These are phyloP conservation scores for Ectropis crepuscularia DNA, from an alignment of 2,888 invertebrate genomes.

Conservation along the genomic window DNA sequence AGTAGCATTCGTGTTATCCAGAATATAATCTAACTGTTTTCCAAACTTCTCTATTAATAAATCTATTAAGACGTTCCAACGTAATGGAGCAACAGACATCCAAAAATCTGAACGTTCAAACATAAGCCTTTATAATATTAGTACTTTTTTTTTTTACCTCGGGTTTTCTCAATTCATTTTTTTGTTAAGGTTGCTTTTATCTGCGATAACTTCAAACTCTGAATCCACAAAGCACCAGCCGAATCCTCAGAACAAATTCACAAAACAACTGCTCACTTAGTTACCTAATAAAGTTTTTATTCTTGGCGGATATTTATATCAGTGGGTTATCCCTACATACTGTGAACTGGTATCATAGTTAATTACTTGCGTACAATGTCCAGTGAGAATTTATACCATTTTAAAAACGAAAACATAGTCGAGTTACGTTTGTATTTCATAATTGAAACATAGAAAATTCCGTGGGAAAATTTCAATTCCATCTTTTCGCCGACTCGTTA, in stretches of 20 bases:
- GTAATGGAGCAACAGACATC: no score
- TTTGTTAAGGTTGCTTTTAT: no score
- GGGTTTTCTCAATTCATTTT: no score
- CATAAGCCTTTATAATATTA: no score
- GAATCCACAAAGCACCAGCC: background rate
- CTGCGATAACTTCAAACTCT: background rate
- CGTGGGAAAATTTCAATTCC: background rate
- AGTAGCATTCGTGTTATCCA: no score
- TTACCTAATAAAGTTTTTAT: conserved; percentile 26
- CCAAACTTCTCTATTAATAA: no score
- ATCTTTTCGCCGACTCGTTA: background rate
- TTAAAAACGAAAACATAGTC: background rate
- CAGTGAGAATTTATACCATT: background rate
- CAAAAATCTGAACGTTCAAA: no score
- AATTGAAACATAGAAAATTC: background rate
- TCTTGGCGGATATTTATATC: conserved; percentile 49
- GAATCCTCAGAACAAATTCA: background rate
- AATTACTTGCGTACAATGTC: conserved; percentile 21
- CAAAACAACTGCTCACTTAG: conserved; percentile 2
- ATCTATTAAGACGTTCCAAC: no score
- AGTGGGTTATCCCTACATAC: conserved; percentile 63
- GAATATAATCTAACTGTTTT: no score
- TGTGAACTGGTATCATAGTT: conserved; percentile 33
- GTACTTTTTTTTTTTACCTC: no score
- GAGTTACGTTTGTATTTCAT: background rate